Evolutionary conservation across 2,888 invertebrate species (phyloP), one percentile per base, ranked within the genome.

Genomic region (Cheilosia grossa): DNA sequence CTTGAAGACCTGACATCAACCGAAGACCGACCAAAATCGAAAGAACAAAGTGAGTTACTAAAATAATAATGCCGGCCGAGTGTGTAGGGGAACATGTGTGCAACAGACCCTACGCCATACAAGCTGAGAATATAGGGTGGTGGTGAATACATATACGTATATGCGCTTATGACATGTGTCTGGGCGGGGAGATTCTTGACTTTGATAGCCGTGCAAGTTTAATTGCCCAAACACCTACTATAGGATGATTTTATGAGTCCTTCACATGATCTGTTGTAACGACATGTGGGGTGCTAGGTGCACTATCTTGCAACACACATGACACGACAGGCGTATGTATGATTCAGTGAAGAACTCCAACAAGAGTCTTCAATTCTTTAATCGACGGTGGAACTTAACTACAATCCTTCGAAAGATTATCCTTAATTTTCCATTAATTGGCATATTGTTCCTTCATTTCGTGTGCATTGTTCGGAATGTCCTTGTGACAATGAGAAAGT

Each of bases 1-100:
- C 77, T 85, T 85, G 75, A 85, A 85, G 85, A 85, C 85, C 85
- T 72, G 85, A 81, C 49, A 85, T 37, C 37, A 85, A 85, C 81
- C 85, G 63, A 85, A 61, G 61, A 66, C 51, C 72, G n/a, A 85
- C 75, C 77, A 54, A 80, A 70, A 80, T 75, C 64, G 47, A 59
- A 75, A 75, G 61, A 81, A 85, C 75, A 85, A 86, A 86, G 86
- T 78, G 86, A 73, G 58, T 82, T 75, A 86, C 75, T 86, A 82
- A 82, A 86, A 86, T 51, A 77, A 86, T 81, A 85, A 77, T 61
- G 54, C 44, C 66, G 54, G 21, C 19, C 47, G 61, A 42, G 30
- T 30, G 58, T 19, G 44, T 13, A 53, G 61, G 49, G 10, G 61
- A 72, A 85, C 85, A 85, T 81, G 61, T 85, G 85, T 37, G 24